Base-by-base conservation (phyloP, 2,797 vertebrate species). In the Anisognathus igniventris region DNA sequence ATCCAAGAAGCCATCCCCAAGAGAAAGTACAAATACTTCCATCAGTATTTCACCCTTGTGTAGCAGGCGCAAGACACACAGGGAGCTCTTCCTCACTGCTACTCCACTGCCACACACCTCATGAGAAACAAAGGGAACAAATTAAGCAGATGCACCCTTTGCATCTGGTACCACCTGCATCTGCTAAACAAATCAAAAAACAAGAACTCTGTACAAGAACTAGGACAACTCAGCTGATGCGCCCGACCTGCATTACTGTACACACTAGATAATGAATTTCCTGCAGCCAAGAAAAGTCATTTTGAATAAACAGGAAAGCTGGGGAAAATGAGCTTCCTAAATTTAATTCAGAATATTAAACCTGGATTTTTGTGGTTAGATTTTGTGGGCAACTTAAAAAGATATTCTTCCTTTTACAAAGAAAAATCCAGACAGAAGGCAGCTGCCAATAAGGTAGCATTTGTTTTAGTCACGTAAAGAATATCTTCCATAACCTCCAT, bases 381-480 rank as follows among this genome's bases (percentile, higher is more conserved):
- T 75, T 88, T 66, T 50, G 47, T 28, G 13, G 24, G 19, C 44
- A 72, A 62, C 18, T 78, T 75, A 65, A 79, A 94, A 72, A 65
- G 21, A 88, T 30, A 81, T 56, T 62, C 39, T 82, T 71, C 72
- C 31, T 14, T 74, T 86, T 54, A 42, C 42, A 57, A 80, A 85
- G 44, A 51, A 87, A 40, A 64, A 92, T 22, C 24, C 45, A 70
- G 60, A 80, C 17, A 88, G 71, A 94, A 95, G 65, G 82, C 76
- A 94, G 23, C 27, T 95, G 72, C 56, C 86, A 90, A 51, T 88
- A 87, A 86, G 40, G 76, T 58, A 70, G 48, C 25, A 18, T 60
- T 94, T 94, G 61, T 27, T 94, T 96, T 71, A 86, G 53, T 50
- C 74, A 81, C 11, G 6, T 70, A 93, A 91, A 92, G 37, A 92